Base-by-base conservation (phyloP, 1,140 invertebrate genomes). In the Bombus sylvicola region DNA sequence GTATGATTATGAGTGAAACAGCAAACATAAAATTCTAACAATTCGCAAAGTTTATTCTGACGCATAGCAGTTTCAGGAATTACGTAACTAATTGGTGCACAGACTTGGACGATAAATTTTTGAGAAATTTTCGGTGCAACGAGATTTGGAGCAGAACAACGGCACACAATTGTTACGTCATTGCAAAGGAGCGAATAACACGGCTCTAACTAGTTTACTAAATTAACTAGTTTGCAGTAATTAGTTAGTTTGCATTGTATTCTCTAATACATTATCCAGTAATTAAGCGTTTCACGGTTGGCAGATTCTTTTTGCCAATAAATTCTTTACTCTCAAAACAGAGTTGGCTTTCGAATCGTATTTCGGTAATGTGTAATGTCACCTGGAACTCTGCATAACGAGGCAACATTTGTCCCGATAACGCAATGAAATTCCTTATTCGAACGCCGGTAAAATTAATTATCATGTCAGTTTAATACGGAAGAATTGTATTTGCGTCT, bases 161-260 rank as follows among this genome's bases (percentile, higher is more conserved):
- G 2, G 34, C 3, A 3, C 3, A 2, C 18, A 25, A 66, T 9
- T 31, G 73, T 77, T 47, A 37, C 41, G 25, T 5, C 2, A n/a
- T 9, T n/a, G 25, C 53, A 34, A 47, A 73, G 37, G 75, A 47
- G 8, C 68, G 39, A 3, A 15, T 22, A n/a, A 62, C 59, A 28
- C 34, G 25, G 31, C 6, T 22, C 47, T 37, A 80, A 85, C 75
- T 78, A 41, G 82, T 84, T 84, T 69, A 80, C 39, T 47, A 72
- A 80, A 79, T 80, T 72, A 85, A 85, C 83, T 85, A 72, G 83
- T 72, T 85, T 43, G 66, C 76, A 80, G 76, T 80, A 85, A 80
- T 85, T 85, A 80, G 41, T 34, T 37, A 53, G 39, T 47, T 64
- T 62, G 31, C 53, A 62, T 80, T 85, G 68, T 62, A 64, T 37